Evolutionary conservation across 2,888 invertebrate species (phyloP).

Genomic region (Hartigia nigra): DNA sequence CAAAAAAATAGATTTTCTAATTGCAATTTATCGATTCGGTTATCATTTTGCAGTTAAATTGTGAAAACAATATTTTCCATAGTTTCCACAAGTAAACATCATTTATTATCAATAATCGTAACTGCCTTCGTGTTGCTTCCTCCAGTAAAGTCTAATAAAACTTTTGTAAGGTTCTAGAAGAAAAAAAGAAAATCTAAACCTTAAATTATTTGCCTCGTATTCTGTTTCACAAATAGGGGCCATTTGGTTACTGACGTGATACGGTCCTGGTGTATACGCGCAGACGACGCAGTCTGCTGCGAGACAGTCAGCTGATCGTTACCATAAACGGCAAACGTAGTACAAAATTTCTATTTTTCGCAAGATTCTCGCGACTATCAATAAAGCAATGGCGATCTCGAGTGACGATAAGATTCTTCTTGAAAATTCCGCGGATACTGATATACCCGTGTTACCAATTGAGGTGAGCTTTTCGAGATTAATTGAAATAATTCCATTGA

Average conservation of each 20-base stretch:
- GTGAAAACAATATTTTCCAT: background rate
- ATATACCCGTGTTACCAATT: slow-evolving; percentile 40
- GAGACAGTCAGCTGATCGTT: background rate
- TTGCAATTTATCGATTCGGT: background rate
- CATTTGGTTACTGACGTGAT: background rate
- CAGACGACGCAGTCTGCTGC: background rate
- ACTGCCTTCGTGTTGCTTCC: background rate
- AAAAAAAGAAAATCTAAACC: background rate
- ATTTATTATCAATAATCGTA: background rate
- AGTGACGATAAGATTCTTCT: slow-evolving; percentile 23
- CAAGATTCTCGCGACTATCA: background rate
- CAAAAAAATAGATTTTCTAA: background rate
- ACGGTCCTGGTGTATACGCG: background rate
- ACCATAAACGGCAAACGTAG: background rate
- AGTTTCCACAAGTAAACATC: background rate
- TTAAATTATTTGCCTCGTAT: background rate
- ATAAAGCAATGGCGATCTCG: slow-evolving; percentile 27
- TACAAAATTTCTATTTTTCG: background rate
- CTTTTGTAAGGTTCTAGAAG: background rate
- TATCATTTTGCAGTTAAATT: background rate
- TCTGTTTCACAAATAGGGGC: no score
- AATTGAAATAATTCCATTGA: background rate
- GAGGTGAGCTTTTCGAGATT: slow-evolving; percentile 37
- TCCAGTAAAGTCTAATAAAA: background rate
- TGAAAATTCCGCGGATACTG: slow-evolving; percentile 29